Evolutionary conservation across 92 coral and sea anemone genomes (phyloP).

Genomic region (Heteractis magnifica): DNA sequence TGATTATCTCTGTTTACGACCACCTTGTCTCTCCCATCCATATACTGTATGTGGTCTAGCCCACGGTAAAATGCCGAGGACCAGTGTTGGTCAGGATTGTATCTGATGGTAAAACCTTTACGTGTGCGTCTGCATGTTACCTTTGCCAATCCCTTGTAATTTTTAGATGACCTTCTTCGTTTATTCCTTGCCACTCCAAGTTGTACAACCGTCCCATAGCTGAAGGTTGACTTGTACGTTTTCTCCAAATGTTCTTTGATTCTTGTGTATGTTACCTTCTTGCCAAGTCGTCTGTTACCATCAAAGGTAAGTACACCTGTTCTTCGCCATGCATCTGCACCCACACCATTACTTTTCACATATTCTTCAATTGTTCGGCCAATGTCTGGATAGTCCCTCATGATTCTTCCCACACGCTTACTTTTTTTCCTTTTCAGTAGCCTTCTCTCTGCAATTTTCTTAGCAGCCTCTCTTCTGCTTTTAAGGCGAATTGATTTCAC

Average conservation of each 20-base stretch:
- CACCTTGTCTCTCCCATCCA: constrained; percentile 46
- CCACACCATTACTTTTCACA: constrained; percentile 27
- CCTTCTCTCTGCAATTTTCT: constrained; percentile 26
- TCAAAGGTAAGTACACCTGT: constrained; percentile 44
- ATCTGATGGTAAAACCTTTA: constrained; percentile 47
- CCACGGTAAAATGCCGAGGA: constrained; percentile 36
- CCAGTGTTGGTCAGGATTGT: constrained; percentile 56
- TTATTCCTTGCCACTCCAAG: constrained; percentile 45
- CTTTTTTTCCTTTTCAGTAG: constrained; percentile 22
- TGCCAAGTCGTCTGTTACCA: constrained; percentile 21
- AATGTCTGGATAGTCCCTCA: constrained; percentile 35
- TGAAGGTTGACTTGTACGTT: constrained; percentile 5
- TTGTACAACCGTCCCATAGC: constrained; percentile 44
- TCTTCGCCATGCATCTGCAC: constrained; percentile 36
- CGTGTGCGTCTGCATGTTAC: constrained; percentile 41
- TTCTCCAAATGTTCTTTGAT: constrained; percentile 32
- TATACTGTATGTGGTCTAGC: constrained; percentile 23
- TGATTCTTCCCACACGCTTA: constrained; percentile 22
- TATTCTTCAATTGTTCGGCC: constrained; percentile 36
- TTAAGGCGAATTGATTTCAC: constrained; percentile 17
- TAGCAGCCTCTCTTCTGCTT: constrained; percentile 30
- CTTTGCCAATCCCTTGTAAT: constrained; percentile 37
- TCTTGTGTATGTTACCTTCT: constrained; percentile 21
- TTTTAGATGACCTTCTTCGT: constrained; percentile 27
- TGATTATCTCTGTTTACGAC: constrained; percentile 55